phyloP scores from a whole-genome alignment of 2,113 vertebrate species.

The Atractosteus spatula region DNA sequence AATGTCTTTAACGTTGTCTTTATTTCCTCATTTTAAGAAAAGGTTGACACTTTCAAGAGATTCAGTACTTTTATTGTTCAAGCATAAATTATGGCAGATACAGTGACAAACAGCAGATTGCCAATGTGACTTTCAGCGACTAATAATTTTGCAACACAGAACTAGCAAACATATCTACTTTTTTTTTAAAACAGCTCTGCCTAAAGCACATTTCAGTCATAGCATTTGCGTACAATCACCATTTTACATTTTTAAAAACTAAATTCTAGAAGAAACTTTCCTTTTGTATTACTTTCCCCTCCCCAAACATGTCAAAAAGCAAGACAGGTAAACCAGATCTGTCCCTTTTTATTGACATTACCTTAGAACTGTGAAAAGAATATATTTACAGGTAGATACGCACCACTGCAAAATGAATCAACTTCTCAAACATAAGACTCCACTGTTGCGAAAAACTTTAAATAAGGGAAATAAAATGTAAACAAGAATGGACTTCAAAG shows the following conservation, averaged over 20 bases:
- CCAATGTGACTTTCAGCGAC: conserved; percentile 55
- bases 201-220: conserved; percentile 34
- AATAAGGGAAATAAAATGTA: conserved; percentile 31
- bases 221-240: conserved; percentile 40
- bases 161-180: conserved; percentile 39
- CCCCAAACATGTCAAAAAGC: conserved; percentile 40
- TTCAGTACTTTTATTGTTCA: conserved; percentile 54
- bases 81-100: conserved; percentile 62
- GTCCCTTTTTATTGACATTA: conserved; percentile 25
- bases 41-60: conserved; percentile 29
- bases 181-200: conserved; percentile 25
- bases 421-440: conserved; percentile 34
- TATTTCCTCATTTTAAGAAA: conserved; percentile 15
- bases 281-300: conserved; percentile 29
- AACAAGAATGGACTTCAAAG: conserved; percentile 40
- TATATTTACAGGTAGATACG: conserved; percentile 56
- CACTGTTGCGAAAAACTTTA: conserved; percentile 36
- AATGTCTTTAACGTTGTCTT: conserved; percentile 10
- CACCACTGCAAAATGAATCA: conserved; percentile 24
- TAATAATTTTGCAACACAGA: conserved; percentile 51
- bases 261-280: conserved; percentile 35
- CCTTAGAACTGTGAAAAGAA: conserved; percentile 9
- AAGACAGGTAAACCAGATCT: conserved; percentile 24
- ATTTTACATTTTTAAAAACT: conserved; percentile 46
- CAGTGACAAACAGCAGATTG: conserved; percentile 54